Conservation (phyloP, 2,113 vertebrate genomes). For the Varanus komodoensis region DNA sequence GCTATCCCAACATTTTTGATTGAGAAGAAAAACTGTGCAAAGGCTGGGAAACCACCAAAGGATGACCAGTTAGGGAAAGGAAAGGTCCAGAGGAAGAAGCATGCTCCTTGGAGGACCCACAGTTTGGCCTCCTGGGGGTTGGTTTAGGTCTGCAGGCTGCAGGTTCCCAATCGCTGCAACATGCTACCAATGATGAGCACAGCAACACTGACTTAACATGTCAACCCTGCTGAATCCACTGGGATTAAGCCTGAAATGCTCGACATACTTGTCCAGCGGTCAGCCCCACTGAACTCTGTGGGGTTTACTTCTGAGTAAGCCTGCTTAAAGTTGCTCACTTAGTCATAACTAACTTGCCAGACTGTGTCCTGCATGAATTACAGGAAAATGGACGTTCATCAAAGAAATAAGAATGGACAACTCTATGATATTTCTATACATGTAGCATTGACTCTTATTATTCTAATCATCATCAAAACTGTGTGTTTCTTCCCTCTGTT, state of each 20-base stretch:
- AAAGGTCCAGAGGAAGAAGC: no score
- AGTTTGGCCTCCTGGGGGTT: no score
- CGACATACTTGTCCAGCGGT: not conserved
- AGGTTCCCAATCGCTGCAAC: not conserved
- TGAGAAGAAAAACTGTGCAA: no score
- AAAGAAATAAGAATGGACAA: slow-evolving; percentile 8
- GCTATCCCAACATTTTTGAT: no score
- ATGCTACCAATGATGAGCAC: not conserved
- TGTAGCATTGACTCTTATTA: not conserved
- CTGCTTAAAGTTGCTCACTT: not conserved
- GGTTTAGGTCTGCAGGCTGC: no score
- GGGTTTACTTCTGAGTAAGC: not conserved
- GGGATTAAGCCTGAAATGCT: not conserved
- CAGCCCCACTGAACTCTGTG: not conserved
- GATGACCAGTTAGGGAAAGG: no score
- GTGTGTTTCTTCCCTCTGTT: not conserved
- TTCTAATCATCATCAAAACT: not conserved
- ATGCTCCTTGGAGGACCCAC: no score
- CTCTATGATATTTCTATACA: not conserved
- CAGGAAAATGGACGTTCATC: not conserved
- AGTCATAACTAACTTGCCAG: not conserved
- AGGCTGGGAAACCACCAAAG: no score
- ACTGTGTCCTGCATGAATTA: slow-evolving; percentile 16
- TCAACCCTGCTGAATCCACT: not conserved
- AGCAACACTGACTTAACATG: not conserved